These are phyloP conservation scores for Henicopernis longicauda DNA, from an alignment of 2,113 vertebrate genomes.

Conservation along the genomic window DNA sequence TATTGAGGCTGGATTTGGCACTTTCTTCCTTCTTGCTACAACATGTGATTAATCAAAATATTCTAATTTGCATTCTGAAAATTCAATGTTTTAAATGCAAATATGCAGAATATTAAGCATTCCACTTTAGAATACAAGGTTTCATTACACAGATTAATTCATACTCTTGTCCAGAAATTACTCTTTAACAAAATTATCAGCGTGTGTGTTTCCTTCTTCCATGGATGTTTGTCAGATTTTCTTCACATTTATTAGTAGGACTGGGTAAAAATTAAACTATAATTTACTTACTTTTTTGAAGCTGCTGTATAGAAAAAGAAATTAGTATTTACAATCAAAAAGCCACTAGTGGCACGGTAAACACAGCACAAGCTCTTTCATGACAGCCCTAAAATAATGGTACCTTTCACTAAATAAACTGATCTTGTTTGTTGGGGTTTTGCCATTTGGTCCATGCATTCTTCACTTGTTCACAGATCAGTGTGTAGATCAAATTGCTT, in stretches of 20 bases:
- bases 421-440: not conserved
- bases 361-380: not conserved
- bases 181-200: not conserved
- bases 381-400: not conserved
- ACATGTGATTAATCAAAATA: conserved; percentile 58
- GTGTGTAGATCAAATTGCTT: not conserved
- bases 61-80: conserved; percentile 35
- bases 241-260: not conserved
- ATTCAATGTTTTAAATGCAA: conserved; percentile 27
- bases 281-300: not conserved
- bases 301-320: not conserved
- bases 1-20: conserved; percentile 29
- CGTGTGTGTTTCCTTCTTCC: not conserved
- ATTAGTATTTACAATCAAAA: not conserved
- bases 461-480: not conserved
- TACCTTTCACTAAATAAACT: not conserved
- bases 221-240: not conserved
- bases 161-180: conserved; percentile 1
- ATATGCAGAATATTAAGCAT: conserved; percentile 25
- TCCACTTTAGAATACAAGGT: not conserved
- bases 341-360: not conserved
- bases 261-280: not conserved
- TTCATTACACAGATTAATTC: conserved; percentile 9
- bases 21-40: not conserved
- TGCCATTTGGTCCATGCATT: not conserved